Evolutionary conservation across 2,113 vertebrate genomes (phyloP).

Genomic region (Desmodus rotundus): DNA sequence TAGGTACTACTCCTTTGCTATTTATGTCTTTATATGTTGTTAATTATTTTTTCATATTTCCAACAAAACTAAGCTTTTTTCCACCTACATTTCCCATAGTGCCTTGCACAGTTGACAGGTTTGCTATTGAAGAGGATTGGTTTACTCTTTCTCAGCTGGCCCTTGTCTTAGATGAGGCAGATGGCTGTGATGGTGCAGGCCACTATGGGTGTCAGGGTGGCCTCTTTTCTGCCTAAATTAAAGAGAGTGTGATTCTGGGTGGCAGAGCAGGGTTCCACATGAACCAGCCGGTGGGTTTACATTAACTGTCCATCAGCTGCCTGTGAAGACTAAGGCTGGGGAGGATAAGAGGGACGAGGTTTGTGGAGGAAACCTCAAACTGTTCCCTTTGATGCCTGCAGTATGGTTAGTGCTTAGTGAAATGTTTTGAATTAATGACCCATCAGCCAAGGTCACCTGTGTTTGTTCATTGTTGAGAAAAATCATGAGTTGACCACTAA

Average conservation of each 20-base stretch:
- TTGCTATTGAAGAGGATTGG: rapidly evolving
- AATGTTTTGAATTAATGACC: not conserved
- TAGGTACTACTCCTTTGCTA: not conserved
- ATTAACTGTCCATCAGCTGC: not conserved
- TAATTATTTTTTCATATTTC: not conserved
- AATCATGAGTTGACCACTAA: not conserved
- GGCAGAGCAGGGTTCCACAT: not conserved
- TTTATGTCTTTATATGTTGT: not conserved
- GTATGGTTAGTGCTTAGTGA: not conserved
- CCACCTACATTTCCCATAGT: not conserved
- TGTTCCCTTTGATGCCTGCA: not conserved
- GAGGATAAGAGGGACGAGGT: not conserved
- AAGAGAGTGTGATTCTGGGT: no score
- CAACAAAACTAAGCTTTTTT: not conserved
- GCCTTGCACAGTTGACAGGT: not conserved
- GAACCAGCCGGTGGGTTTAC: not conserved
- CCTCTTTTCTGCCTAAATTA: not conserved
- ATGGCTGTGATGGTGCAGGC: not conserved
- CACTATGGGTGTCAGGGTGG: not conserved
- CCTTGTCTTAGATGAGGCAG: not conserved
- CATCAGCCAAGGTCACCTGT: not conserved
- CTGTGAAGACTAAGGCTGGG: not conserved
- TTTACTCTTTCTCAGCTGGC: not conserved
- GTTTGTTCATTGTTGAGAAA: rapidly evolving
- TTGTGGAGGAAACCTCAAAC: not conserved